Base-by-base conservation (phyloP, 2,888 invertebrate species). In the Nomada fucata region DNA sequence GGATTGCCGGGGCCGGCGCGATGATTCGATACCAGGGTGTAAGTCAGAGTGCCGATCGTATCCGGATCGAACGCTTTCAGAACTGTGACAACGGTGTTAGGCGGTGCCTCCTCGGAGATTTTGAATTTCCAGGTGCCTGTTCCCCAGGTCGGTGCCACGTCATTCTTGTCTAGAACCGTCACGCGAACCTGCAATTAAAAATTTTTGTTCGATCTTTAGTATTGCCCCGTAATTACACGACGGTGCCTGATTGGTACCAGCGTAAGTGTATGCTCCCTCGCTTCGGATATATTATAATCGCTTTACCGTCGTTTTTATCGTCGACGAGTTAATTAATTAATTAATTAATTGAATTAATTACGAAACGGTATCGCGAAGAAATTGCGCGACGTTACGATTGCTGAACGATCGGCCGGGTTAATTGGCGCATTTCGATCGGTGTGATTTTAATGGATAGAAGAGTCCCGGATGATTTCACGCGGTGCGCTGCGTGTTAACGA, bases 61-160 rank as follows among this genome's bases (percentile, higher is more conserved):
- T 98, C 98, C 0, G 98, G 97, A 94, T 98, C 98, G 79, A 96
- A 95, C 18, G 98, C 98, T 69, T 95, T 95, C 72, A 98, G 95
- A 13, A 96, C 96, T 13, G 97, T 96, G 80, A 98, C 96, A 53
- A 96, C 94, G 90, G 97, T 97, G 10, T 97, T 98, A 2, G 97
- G 96, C 53, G 97, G 96, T 79, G 97, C 95, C 93, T 98, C 98
- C 93, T 98, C 98, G 2, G 98, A 97, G 1, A 98, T 96, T 75
- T 96, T 95, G 93, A 96, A 97, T 68, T 95, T 95, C 89, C 96
- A 94, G 20, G 96, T 96, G 52, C 96, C 95, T 84, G 96, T 96
- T 89, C 96, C 96, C 95, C 98, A 98, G 73, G 96, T 96, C 4
- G 99, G 99, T n/a, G 98, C 98, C 91, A 97, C 98, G 95, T 99